Evolutionary conservation across 1,140 invertebrate species (phyloP).

Genomic region (Zaprionus nigranus): DNA sequence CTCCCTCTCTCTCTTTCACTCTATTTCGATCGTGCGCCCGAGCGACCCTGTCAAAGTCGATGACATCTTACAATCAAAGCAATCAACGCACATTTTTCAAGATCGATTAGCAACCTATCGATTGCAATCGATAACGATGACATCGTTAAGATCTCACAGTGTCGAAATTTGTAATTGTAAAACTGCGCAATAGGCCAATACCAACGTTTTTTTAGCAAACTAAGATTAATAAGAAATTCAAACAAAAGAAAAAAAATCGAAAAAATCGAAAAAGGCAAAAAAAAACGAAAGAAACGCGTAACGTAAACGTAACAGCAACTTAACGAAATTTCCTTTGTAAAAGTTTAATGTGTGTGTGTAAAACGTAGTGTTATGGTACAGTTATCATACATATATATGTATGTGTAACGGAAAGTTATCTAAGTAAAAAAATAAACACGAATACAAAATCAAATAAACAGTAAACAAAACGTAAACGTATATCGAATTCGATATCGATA

Average conservation of each 20-base stretch:
- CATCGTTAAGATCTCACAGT: conserved; percentile 40
- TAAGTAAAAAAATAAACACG: conserved; percentile 24
- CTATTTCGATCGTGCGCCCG: neutral
- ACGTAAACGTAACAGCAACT: conserved; percentile 22
- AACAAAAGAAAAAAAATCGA: conserved; percentile 33
- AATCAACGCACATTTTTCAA: conserved; percentile 19
- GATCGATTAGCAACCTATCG: neutral
- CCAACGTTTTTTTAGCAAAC: conserved; percentile 71
- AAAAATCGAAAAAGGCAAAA: conserved; percentile 23
- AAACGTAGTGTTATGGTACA: conserved; percentile 42
- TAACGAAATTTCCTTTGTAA: conserved; percentile 51
- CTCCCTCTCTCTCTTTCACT: neutral
- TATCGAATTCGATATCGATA: conserved; percentile 7
- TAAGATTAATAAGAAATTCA: conserved; percentile 57
- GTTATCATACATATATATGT: conserved; percentile 31
- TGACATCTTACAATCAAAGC: conserved; percentile 9
- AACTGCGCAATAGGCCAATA: conserved; percentile 77
- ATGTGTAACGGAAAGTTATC: conserved; percentile 55
- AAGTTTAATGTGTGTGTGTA: conserved; percentile 35
- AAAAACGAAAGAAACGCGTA: conserved; percentile 3
- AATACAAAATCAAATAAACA: conserved; percentile 27
- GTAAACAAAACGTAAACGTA: neutral
- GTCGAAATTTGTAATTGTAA: conserved; percentile 60
- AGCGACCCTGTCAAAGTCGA: neutral
- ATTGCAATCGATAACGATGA: conserved; percentile 16